Percentiles rank a stretch among this genome's conserved stretches.
These are phyloP conservation scores for Epinotia brunnichana DNA, from an alignment of 2,888 invertebrate genomes.

Conservation along the genomic window DNA sequence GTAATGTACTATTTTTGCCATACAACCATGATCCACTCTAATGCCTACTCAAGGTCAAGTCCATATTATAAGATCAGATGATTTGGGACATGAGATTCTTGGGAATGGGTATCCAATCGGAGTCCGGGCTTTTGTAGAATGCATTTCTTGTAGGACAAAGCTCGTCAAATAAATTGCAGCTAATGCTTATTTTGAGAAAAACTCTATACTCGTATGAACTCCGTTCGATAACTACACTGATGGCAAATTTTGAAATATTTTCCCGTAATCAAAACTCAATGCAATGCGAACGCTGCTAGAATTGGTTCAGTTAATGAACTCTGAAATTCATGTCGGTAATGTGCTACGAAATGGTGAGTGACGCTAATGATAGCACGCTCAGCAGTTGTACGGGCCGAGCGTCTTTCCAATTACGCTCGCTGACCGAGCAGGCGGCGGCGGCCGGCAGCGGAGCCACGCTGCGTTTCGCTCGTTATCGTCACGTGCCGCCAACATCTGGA, in stretches of 20 bases:
- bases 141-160: background rate
- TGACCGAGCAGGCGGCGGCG: conserved; percentile 52
- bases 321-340: conserved; percentile 48
- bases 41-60: too few species aligned
- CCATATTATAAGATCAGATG: too few species aligned
- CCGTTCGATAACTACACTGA: background rate
- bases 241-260: background rate
- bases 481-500: conserved; percentile 77
- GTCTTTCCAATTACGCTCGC: conserved; percentile 75
- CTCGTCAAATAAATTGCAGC: background rate
- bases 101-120: too few species aligned
- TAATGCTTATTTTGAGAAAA: background rate
- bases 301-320: conserved; percentile 38
- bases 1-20: too few species aligned
- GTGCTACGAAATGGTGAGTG: conserved; percentile 74
- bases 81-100: too few species aligned
- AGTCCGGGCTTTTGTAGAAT: too few species aligned
- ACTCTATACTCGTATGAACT: background rate
- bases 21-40: too few species aligned
- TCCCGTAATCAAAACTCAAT: conserved; percentile 6
- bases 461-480: conserved; percentile 76
- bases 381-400: conserved; percentile 64
- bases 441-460: conserved; percentile 68
- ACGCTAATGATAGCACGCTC: conserved; percentile 80
- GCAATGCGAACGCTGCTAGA: conserved; percentile 10